phyloP scores from a whole-genome alignment of 2,113 vertebrate species.

The Cyprinus carpio region DNA sequence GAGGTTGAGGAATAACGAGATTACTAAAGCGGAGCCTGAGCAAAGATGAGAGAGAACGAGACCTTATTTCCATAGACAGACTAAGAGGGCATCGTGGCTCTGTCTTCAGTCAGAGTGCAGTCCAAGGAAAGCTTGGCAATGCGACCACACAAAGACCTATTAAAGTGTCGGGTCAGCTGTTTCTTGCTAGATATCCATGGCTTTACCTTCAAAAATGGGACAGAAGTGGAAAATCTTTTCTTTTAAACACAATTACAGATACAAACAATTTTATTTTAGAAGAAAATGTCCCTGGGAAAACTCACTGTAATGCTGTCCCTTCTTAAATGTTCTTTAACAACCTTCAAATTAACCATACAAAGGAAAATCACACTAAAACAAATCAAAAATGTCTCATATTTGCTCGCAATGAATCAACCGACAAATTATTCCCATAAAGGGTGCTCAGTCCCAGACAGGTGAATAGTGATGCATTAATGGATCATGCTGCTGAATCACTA shows the following conservation, averaged over 20 bases:
- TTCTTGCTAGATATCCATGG: neutral
- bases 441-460: neutral
- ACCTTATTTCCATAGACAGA: neutral
- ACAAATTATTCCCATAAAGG: neutral
- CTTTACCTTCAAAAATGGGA: neutral
- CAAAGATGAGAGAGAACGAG: conserved; percentile 11
- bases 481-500: conserved; percentile 18
- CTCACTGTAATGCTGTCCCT: neutral
- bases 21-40: conserved; percentile 52
- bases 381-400: too few relatives aligned
- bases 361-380: too few relatives aligned
- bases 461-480: conserved; percentile 11
- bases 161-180: neutral
- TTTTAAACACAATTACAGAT: neutral
- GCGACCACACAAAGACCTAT: neutral
- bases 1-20: conserved; percentile 65
- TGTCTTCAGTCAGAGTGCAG: neutral
- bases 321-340: neutral
- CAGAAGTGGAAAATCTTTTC: neutral
- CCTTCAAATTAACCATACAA: too few relatives aligned
- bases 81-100: neutral
- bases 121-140: conserved; percentile 22
- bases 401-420: neutral
- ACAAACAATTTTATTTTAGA: neutral
- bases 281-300: neutral